Evolutionary conservation across 2,888 invertebrate species (phyloP), one percentile per base, ranked within the genome.

Genomic region (Quadroppia sp.): DNA sequence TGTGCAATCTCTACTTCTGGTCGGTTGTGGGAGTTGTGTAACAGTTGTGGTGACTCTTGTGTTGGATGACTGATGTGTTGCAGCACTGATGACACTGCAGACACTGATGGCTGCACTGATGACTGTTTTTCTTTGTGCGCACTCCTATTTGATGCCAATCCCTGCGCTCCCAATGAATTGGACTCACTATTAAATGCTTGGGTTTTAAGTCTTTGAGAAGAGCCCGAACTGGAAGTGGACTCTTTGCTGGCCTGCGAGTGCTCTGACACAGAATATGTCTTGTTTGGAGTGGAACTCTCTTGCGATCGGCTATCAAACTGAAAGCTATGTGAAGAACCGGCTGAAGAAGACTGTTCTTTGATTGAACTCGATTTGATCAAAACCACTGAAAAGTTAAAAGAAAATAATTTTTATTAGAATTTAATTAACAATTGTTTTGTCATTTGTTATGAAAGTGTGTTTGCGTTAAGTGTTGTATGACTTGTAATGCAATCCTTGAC

Each of bases 71-170:
- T 67, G 67, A 42, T 67, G 67, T 67, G 67, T 25, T 67, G 36
- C 40, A 36, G 36, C 42, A 42, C 67, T 67, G 40, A 42, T 67
- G 67, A 67, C 67, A 67, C 67, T 42, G 42, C 67, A 67, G 67
- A 36, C 67, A 67, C 67, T 67, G 59, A 30, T 30, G 59, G 59
- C 53, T 53, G 20, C 53, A 53, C 53, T 53, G 61, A 61, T 61
- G 61, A 61, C n/a, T 36, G 42, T 17, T 67, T 67, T n/a, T 67
- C 67, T 67, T 67, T 67, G 67, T 67, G 67, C 67, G 67, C 67
- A 67, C 67, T 67, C 42, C 17, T 67, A 61, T 20, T 36, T n/a
- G n/a, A n/a, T n/a, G n/a, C n/a, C 67, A 36, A 42, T 67, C 42
- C 40, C 42, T 67, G 67, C 42, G 67, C 67, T 67, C 23, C 40